Evolutionary conservation across 1,140 invertebrate species (phyloP), one percentile per base, ranked within the genome.

Genomic region (Helicoverpa zea): DNA sequence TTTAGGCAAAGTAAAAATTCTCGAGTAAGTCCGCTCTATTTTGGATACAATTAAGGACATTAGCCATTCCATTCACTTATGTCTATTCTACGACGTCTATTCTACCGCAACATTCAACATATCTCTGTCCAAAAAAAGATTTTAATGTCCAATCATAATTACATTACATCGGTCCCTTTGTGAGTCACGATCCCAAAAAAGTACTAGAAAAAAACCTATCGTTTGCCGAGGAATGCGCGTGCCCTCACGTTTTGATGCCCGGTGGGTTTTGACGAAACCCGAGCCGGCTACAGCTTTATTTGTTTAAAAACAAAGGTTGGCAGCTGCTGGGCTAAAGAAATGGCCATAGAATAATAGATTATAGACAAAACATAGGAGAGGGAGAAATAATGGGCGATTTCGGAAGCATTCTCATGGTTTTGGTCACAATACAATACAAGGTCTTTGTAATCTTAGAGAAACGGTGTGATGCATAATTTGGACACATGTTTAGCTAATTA

Each of bases 81-180:
- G 9, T 43, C 35, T 9, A 43, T 43, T 7, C 35, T 9, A 43
- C 35, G 23, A 23, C 23, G 23, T 0, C 23, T 23, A 23, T n/a
- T 2, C 35, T 7, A 35, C 35, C 35, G 3, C 1, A 35, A 35
- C 35, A 7, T 43, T 43, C 47, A 7, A 13, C 64, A 68, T 23
- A 18, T n/a, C 43, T 18, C n/a, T 16, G 5, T 2, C 9, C 9
- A 16, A 80, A 72, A 79, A 78, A 83, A 80, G 83, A 81, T 59
- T 35, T 72, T 81, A 82, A 82, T 77, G 72, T 86, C 81, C 81
- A 51, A 79, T 84, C 81, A 81, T 91, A 92, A 92, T 89, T 86
- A 86, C 84, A 84, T 89, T 88, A 90, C 72, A 79, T 79, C 87
- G 84, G 84, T 80, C 61, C 81, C 84, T 91, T 92, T 91, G 87